Conservation (phyloP, 1,140 invertebrate genomes). For the Manduca sexta region DNA sequence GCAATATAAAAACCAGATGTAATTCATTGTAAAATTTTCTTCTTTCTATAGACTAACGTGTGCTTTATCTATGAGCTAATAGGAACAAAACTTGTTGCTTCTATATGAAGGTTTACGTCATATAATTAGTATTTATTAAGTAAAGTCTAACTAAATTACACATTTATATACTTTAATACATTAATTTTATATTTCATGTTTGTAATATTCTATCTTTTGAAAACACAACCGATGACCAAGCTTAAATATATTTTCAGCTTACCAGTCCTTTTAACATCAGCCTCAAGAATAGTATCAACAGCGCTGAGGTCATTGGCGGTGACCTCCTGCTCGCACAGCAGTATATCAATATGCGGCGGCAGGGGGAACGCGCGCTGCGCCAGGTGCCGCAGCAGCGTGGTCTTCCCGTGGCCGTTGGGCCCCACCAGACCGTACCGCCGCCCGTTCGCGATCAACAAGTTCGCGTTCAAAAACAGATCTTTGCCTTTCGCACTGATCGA, state of each 20-base stretch:
- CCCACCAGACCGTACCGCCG: slow-evolving; percentile 98
- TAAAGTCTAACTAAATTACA: no score
- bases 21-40: not conserved
- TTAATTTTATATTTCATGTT: no score
- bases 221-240: no score
- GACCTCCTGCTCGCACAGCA: slow-evolving; percentile 99
- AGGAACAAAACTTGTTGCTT: no score
- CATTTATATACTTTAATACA: no score
- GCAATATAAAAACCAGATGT: not conserved
- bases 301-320: slow-evolving; percentile 91
- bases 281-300: slow-evolving; percentile 93
- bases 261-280: slow-evolving; percentile 90
- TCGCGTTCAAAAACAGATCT: slow-evolving; percentile 98
- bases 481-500: slow-evolving; percentile 98
- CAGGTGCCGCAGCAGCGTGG: slow-evolving; percentile 96
- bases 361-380: slow-evolving; percentile 90
- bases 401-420: slow-evolving; percentile 99
- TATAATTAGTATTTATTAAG: no score
- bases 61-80: no score
- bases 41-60: no score
- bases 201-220: no score
- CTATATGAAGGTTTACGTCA: no score
- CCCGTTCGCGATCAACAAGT: slow-evolving; percentile 93
- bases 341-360: slow-evolving; percentile 96
- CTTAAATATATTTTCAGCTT: no score